These are phyloP conservation scores for Graptemys geographica DNA, from an alignment of 2,797 vertebrate species.

Conservation along the genomic window DNA sequence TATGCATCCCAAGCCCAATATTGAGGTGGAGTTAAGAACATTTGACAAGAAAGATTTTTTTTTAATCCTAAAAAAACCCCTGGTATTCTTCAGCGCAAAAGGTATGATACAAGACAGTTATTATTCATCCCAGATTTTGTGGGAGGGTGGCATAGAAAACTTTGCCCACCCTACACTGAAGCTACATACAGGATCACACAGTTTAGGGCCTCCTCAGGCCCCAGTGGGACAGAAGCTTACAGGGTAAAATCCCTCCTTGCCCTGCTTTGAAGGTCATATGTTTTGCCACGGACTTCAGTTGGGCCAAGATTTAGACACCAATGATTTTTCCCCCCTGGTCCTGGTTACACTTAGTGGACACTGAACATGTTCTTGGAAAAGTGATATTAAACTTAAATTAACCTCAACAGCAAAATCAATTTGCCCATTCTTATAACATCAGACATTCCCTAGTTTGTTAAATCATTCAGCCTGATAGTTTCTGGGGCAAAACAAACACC, in stretches of 20 bases:
- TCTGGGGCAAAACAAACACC: neutral
- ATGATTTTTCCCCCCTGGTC: neutral
- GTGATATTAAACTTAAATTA: neutral
- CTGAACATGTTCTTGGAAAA: neutral
- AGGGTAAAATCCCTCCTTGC: neutral
- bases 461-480: neutral
- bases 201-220: neutral
- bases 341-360: neutral
- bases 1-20: neutral
- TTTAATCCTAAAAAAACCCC: neutral
- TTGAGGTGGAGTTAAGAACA: neutral
- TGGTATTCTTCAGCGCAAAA: neutral
- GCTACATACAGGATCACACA: neutral
- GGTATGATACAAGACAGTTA: neutral
- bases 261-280: neutral
- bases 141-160: neutral
- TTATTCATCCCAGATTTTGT: neutral
- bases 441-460: neutral
- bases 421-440: neutral
- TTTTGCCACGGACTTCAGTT: neutral
- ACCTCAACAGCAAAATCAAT: neutral
- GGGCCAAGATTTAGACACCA: neutral
- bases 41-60: neutral
- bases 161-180: neutral
- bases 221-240: neutral